These are phyloP conservation scores for Diarsia brunnea DNA, from an alignment of 2,888 invertebrate species.

Conservation along the genomic window DNA sequence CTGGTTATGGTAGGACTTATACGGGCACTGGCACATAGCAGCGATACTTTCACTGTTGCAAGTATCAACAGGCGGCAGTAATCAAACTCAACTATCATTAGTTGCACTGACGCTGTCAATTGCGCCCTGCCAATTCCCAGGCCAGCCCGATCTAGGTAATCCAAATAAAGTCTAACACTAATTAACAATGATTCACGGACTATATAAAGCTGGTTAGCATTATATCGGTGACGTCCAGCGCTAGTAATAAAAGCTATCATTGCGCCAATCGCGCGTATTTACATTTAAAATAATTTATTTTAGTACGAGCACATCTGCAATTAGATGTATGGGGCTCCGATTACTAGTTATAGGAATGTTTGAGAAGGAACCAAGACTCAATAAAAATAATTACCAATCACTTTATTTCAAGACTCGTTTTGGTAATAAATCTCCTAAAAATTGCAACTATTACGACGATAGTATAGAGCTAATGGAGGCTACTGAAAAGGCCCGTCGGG, in stretches of 20 bases:
- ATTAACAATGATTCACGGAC: conserved; percentile 45
- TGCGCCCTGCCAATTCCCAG: not conserved
- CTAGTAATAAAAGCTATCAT: conserved; percentile 79
- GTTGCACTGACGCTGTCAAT: not conserved
- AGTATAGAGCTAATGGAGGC: no score
- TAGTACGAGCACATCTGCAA: conserved; percentile 78
- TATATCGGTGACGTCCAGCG: conserved; percentile 46
- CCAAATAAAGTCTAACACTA: conserved; percentile 40
- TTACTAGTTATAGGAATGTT: conserved; percentile 68
- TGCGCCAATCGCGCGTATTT: conserved; percentile 78
- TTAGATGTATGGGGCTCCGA: conserved; percentile 76
- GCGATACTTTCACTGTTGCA: not conserved
- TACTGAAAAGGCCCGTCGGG: no score
- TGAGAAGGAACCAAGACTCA: conserved; percentile 47
- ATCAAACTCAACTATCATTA: not conserved
- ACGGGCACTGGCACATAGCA: no score
- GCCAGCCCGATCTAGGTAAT: conserved; percentile 27
- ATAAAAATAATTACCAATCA: not conserved
- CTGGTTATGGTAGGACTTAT: no score
- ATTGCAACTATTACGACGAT: no score
- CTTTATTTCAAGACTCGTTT: conserved; percentile 27
- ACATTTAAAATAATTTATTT: conserved; percentile 82
- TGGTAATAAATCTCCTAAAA: no score
- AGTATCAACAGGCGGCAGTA: not conserved
- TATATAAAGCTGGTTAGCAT: conserved; percentile 18